Conservation (phyloP, 1,140 invertebrate genomes). For the Anthonomus grandis region DNA sequence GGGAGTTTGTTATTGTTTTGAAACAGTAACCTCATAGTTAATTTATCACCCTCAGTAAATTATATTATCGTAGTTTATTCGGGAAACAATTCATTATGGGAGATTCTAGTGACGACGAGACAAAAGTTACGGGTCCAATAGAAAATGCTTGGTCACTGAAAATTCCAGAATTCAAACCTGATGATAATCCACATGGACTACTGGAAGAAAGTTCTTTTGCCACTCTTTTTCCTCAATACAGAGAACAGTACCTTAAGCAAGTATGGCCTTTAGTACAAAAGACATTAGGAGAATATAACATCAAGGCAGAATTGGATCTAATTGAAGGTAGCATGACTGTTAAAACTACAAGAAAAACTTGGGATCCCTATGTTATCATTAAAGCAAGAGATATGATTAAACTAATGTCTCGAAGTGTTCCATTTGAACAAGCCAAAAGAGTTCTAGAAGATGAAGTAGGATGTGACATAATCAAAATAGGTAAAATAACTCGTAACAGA, state of each 20-base stretch:
- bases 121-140: constrained; percentile 54
- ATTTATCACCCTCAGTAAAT: too few relatives aligned
- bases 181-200: constrained; percentile 85
- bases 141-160: constrained; percentile 87
- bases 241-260: constrained; percentile 95
- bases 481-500: constrained; percentile 83
- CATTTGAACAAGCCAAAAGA: constrained; percentile 88
- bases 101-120: constrained; percentile 32
- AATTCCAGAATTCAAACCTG: constrained; percentile 83
- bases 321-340: constrained; percentile 94
- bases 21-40: too few relatives aligned
- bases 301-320: constrained; percentile 91
- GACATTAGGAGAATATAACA: constrained; percentile 67
- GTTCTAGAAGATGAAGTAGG: constrained; percentile 87
- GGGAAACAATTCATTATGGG: too few relatives aligned
- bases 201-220: constrained; percentile 70
- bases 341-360: constrained; percentile 93
- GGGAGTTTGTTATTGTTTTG: too few relatives aligned
- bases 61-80: too few relatives aligned
- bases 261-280: constrained; percentile 95
- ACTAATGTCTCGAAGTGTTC: constrained; percentile 91
- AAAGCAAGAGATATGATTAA: constrained; percentile 97
- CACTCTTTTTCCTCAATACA: constrained; percentile 75
- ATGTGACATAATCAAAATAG: constrained; percentile 97
- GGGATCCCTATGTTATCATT: constrained; percentile 97